phyloP scores from a whole-genome alignment of 2,888 invertebrate species.

The Bimastos eiseni region DNA sequence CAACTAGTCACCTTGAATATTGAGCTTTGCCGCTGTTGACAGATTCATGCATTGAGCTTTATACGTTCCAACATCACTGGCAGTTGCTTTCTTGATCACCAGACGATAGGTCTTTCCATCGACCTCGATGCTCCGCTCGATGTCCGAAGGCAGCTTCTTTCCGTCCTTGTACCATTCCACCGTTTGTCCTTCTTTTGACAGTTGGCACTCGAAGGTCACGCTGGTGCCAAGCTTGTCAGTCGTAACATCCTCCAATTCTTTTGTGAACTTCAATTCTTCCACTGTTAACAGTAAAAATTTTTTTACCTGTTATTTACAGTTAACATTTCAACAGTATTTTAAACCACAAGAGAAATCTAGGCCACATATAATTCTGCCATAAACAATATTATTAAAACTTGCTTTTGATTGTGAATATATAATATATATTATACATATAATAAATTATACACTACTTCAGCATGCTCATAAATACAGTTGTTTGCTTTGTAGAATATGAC shows the following conservation, averaged over 20 bases:
- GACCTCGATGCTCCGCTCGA: slow-evolving; percentile 39
- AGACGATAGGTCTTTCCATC: slow-evolving; percentile 70
- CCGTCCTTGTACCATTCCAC: slow-evolving; percentile 72
- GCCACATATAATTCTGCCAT: not conserved
- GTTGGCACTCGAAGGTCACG: slow-evolving; percentile 73
- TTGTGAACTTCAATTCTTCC: slow-evolving; percentile 54
- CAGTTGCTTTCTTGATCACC: slow-evolving; percentile 78
- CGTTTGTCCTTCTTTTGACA: slow-evolving; percentile 77
- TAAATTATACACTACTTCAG: no score
- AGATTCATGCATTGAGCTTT: slow-evolving; percentile 49
- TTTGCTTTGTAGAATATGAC: no score
- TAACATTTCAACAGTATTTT: not conserved
- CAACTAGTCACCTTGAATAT: slow-evolving; percentile 57
- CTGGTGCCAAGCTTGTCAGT: slow-evolving; percentile 51
- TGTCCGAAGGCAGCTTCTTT: slow-evolving; percentile 38
- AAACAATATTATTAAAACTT: not conserved
- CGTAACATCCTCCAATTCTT: slow-evolving; percentile 53
- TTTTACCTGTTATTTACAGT: not conserved
- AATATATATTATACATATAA: not conserved
- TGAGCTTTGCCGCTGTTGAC: slow-evolving; percentile 50
- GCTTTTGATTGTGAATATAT: not conserved
- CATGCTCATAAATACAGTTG: no score
- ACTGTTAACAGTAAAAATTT: slow-evolving; percentile 47
- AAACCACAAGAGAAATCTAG: not conserved
- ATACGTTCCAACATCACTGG: slow-evolving; percentile 65